Conservation (phyloP, 2,888 invertebrate species). For the Adineta ricciae region DNA sequence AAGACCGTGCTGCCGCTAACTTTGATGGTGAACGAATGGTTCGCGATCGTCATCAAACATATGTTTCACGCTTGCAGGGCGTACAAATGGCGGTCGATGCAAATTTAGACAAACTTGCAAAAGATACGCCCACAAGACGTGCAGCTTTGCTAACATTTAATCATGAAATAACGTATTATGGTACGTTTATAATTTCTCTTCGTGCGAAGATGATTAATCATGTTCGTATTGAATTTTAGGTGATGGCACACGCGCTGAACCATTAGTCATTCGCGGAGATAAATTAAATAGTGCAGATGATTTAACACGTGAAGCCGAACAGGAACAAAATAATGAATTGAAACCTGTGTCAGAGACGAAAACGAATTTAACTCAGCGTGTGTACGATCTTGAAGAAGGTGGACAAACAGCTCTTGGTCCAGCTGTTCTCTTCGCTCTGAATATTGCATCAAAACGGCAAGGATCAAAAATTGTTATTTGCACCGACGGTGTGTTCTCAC, state of each 20-base stretch:
- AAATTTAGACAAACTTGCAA: constrained; percentile 43
- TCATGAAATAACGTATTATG: constrained; percentile 40
- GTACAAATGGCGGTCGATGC: constrained; percentile 47
- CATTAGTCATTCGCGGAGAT: neutral
- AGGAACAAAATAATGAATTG: constrained; percentile 16
- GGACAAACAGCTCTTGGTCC: constrained; percentile 48
- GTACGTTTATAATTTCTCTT: neutral
- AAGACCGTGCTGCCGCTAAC: neutral
- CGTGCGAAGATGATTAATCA: neutral
- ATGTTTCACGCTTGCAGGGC: constrained; percentile 38
- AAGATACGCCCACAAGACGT: constrained; percentile 42
- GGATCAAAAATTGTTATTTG: constrained; percentile 48
- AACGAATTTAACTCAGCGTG: neutral
- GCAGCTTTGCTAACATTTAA: constrained; percentile 44
- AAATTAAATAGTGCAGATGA: constrained; percentile 15
- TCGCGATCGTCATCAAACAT: neutral
- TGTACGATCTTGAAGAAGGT: constrained; percentile 42
- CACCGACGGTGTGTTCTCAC: constrained; percentile 40
- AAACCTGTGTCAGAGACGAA: constrained; percentile 23
- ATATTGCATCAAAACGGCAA: constrained; percentile 43
- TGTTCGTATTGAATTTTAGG: neutral
- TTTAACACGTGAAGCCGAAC: neutral
- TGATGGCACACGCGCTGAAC: neutral
- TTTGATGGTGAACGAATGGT: neutral
- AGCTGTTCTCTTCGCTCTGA: constrained; percentile 42